These are phyloP conservation scores for Sebastes alutus DNA, from an alignment of 2,797 vertebrate genomes.

Conservation along the genomic window DNA sequence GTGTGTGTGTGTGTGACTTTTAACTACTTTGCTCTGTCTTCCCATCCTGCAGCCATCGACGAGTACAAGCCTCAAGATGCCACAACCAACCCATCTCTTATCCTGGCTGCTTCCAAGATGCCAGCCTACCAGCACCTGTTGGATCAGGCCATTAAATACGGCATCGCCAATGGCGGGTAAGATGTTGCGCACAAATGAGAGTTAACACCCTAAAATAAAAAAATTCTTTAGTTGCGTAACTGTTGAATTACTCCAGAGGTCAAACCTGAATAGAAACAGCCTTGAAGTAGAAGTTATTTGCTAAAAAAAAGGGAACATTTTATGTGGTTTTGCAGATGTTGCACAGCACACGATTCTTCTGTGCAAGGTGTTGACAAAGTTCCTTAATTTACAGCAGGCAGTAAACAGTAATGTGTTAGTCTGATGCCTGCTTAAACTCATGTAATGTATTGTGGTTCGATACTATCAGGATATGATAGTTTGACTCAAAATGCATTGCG, in stretches of 20 bases:
- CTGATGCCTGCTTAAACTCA: not conserved
- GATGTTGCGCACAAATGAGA: slow-evolving; percentile 16
- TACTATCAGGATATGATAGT: no score
- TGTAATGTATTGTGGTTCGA: not conserved
- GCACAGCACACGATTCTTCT: not conserved
- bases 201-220: not conserved
- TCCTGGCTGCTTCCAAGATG: slow-evolving; percentile 96
- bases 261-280: not conserved
- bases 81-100: slow-evolving; percentile 97
- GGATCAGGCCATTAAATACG: slow-evolving; percentile 91
- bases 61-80: slow-evolving; percentile 98
- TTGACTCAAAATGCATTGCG: no score
- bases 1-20: not conserved
- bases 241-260: not conserved
- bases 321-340: not conserved
- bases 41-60: slow-evolving; percentile 87
- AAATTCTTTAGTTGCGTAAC: not conserved
- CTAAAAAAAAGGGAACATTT: not conserved
- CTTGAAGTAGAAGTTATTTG: not conserved
- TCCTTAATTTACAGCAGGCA: not conserved
- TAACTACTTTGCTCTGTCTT: not conserved
- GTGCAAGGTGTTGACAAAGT: slow-evolving; percentile 2
- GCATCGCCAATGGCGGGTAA: slow-evolving; percentile 90
- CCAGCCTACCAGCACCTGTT: slow-evolving; percentile 89
- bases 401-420: not conserved